Conservation (phyloP, 30 jellyfish, hydroid and myxozoan genomes). For the Aurelia sp. region DNA sequence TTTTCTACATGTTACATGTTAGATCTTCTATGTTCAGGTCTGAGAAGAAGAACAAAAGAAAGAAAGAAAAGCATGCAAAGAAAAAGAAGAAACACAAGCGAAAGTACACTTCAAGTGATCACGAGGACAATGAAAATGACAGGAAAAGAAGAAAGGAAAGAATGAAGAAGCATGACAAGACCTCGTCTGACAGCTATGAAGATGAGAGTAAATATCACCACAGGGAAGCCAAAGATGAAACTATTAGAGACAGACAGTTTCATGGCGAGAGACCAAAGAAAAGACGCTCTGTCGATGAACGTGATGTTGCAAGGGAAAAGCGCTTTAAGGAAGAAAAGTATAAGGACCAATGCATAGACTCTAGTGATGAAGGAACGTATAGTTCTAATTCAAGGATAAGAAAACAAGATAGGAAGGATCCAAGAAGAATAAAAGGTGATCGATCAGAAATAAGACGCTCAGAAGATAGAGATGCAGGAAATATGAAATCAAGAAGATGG, state of each 20-base stretch:
- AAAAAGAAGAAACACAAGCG: conserved; percentile 30
- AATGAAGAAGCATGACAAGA: not conserved
- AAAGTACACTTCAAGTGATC: conserved; percentile 27
- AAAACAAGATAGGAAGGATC: too few relatives aligned
- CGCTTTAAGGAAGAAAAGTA: not conserved
- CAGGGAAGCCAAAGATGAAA: too few relatives aligned
- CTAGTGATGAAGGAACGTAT: too few relatives aligned
- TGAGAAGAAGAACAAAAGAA: conserved; percentile 25
- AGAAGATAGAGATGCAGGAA: not conserved
- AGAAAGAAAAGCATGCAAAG: conserved; percentile 38
- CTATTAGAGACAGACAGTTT: too few relatives aligned
- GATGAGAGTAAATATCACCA: too few relatives aligned
- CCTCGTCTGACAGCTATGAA: too few relatives aligned
- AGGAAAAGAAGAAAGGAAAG: not conserved
- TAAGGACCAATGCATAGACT: not conserved
- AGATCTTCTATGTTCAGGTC: not conserved
- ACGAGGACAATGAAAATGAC: conserved; percentile 23
- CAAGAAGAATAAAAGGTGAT: too few relatives aligned
- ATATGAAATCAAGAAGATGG: not conserved
- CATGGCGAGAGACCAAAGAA: too few relatives aligned
- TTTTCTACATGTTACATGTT: too few relatives aligned
- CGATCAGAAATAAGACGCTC: not conserved
- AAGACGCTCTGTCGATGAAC: too few relatives aligned
- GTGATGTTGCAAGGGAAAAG: too few relatives aligned
- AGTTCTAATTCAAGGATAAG: too few relatives aligned